Percentiles rank a stretch among this genome's conserved stretches.
Conservation (phyloP, 2,888 invertebrate genomes). For the Agriotes lineatus region DNA sequence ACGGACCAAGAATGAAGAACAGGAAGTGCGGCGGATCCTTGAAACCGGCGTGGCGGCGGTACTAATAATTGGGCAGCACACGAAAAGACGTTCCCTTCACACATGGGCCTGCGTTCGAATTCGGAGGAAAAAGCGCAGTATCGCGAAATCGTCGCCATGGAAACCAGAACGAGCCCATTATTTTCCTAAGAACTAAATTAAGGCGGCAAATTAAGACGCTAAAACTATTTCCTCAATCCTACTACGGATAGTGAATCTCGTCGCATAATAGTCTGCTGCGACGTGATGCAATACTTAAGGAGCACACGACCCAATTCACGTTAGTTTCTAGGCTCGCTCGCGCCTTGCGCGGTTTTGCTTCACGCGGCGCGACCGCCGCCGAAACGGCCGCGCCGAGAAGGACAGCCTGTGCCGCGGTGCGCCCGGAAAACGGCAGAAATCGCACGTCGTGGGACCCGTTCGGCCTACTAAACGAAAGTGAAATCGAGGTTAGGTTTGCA, state of each 20-base stretch:
- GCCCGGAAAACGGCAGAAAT: slow-evolving; percentile 53
- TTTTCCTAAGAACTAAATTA: slow-evolving; percentile 30
- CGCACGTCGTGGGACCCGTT: slow-evolving; percentile 66
- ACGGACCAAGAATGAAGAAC: slow-evolving; percentile 13
- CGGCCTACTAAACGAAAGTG: slow-evolving; percentile 69
- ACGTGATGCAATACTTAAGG: slow-evolving; percentile 64
- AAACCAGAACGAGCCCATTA: slow-evolving; percentile 16
- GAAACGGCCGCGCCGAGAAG: slow-evolving; percentile 38
- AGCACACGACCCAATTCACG: slow-evolving; percentile 66
- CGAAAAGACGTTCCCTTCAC: neutral
- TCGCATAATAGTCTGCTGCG: slow-evolving; percentile 61
- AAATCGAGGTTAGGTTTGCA: slow-evolving; percentile 68
- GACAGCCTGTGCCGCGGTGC: slow-evolving; percentile 40
- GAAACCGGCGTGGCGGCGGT: neutral
- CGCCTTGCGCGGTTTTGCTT: slow-evolving; percentile 30
- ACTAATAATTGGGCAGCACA: neutral
- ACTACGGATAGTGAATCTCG: slow-evolving; percentile 57
- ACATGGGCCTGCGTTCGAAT: neutral
- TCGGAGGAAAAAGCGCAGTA: neutral
- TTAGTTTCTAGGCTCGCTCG: slow-evolving; percentile 63
- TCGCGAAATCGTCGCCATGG: too few species aligned
- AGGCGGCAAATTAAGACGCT: slow-evolving; percentile 37
- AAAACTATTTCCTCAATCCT: slow-evolving; percentile 50
- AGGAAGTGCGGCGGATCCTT: slow-evolving; percentile 20
- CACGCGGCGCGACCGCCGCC: slow-evolving; percentile 24